phyloP scores from a whole-genome alignment of 2,888 invertebrate genomes.

The Temnothorax unifasciatus region DNA sequence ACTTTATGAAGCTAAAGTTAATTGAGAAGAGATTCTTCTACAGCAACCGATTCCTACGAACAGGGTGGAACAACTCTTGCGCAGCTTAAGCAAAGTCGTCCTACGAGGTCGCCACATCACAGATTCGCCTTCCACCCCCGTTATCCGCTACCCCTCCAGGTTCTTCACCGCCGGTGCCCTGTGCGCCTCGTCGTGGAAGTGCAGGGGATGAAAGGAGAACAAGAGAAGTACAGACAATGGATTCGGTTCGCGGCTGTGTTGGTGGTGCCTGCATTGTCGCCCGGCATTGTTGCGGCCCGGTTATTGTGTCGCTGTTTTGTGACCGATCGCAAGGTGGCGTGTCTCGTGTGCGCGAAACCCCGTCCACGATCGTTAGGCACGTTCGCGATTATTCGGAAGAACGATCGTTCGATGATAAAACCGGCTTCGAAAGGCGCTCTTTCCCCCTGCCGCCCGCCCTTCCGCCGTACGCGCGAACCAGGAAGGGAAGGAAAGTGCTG shows the following conservation, averaged over 20 bases:
- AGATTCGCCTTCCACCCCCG: slow-evolving; percentile 60
- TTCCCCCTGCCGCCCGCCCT: not conserved
- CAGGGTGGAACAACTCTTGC: slow-evolving; percentile 1
- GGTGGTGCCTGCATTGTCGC: slow-evolving; percentile 81
- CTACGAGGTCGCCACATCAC: slow-evolving; percentile 71
- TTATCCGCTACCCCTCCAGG: slow-evolving; percentile 32
- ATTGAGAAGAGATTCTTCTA: slow-evolving; percentile 16
- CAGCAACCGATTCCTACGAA: not conserved
- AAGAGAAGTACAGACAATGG: slow-evolving; percentile 84
- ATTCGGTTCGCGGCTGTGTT: slow-evolving; percentile 81
- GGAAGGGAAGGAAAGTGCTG: slow-evolving; percentile 46
- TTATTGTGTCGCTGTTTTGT: slow-evolving; percentile 85
- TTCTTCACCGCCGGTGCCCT: slow-evolving; percentile 61
- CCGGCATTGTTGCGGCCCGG: slow-evolving; percentile 81
- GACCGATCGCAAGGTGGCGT: slow-evolving; percentile 83
- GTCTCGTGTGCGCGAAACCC: slow-evolving; percentile 77
- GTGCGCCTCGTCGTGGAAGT: slow-evolving; percentile 77
- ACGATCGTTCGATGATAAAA: slow-evolving; percentile 77
- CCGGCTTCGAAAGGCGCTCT: slow-evolving; percentile 69
- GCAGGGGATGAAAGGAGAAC: slow-evolving; percentile 82
- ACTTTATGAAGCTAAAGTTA: not conserved
- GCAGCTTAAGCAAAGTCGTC: slow-evolving; percentile 70
- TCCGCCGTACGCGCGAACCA: slow-evolving; percentile 20
- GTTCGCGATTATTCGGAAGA: slow-evolving; percentile 79
- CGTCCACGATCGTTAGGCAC: slow-evolving; percentile 79